phyloP scores from a whole-genome alignment of 2,888 invertebrate species.

The Alloplasta piceator region DNA sequence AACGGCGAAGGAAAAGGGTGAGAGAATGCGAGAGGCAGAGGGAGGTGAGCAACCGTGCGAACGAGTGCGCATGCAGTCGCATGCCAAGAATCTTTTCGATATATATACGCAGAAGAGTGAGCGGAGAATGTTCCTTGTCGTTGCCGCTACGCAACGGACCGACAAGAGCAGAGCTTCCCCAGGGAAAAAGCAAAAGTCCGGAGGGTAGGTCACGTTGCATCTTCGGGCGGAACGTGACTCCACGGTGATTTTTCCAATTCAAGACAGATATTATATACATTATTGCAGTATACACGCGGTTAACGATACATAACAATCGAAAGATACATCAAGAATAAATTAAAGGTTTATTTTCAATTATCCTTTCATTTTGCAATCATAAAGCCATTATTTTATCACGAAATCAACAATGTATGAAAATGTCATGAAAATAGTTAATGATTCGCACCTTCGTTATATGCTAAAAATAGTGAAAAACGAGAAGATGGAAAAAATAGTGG shows the following conservation, averaged over 20 bases:
- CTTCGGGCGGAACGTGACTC: constrained; percentile 60
- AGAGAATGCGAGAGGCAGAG: constrained; percentile 39
- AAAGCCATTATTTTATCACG: too few relatives aligned
- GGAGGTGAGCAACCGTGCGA: constrained; percentile 66
- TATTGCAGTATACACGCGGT: neutral
- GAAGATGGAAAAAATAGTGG: too few relatives aligned
- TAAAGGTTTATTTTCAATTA: too few relatives aligned
- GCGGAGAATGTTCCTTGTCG: constrained; percentile 25
- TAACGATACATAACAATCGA: neutral
- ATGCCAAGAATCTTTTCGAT: constrained; percentile 60
- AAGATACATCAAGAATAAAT: neutral
- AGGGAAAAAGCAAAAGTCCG: constrained; percentile 50
- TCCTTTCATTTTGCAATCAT: too few relatives aligned
- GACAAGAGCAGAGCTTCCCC: constrained; percentile 45
- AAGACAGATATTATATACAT: constrained; percentile 10
- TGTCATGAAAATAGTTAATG: too few relatives aligned
- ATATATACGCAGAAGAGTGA: constrained; percentile 33
- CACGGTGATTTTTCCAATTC: constrained; percentile 60
- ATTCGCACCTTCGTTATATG: too few relatives aligned
- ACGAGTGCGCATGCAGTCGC: constrained; percentile 54
- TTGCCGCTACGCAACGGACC: constrained; percentile 45
- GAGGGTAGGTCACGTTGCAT: constrained; percentile 63
- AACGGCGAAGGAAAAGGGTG: constrained; percentile 57
- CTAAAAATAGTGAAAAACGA: too few relatives aligned
- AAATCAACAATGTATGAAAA: too few relatives aligned